Base-by-base conservation (phyloP, 2,888 invertebrate species). In the Sthenelais limicola region DNA sequence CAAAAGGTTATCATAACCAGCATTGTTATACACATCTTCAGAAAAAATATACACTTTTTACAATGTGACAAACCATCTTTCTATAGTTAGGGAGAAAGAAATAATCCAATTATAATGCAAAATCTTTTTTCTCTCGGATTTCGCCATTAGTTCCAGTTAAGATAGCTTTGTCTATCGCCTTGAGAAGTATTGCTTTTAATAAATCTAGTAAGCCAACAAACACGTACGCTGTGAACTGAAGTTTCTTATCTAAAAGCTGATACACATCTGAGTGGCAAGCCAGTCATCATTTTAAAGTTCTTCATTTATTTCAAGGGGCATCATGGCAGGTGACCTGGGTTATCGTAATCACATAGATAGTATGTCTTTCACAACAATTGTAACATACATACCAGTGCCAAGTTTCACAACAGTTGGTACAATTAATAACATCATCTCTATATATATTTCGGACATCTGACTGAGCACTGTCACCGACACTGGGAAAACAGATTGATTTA, bases 41-140 rank as follows among this genome's bases (percentile, higher is more conserved):
- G 56, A 56, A 56, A n/a, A 56, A 56, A 56, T 56, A 56, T 56
- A 56, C 56, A 56, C 56, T 56, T 56, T 56, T 56, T 56, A 56
- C 56, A 56, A 56, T 56, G 56, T 33, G 56, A 33, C 56, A 56
- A 56, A 56, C 56, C 32, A 56, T 56, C 56, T 32, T 56, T 56
- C 56, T 56, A 56, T 56, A 56, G 32, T 28, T 56, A 56, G 33
- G 56, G 33, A 56, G 56, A 56, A 56, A 56, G 56, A 56, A 56
- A 56, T 33, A 21, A 32, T 56, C 56, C 30, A 56, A 56, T 56
- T 56, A 56, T 33, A 56, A 56, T 56, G 33, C 5, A 52, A 52
- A 52, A 52, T n/a, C 30, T 56, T 56, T n/a, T n/a, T n/a, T n/a
- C n/a, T n/a, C n/a, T n/a, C n/a, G 56, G 56, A 56, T 56, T 56